Evolutionary conservation across 2,113 vertebrate species (phyloP).

Genomic region (Sinocyclocheilus anshuiensis): DNA sequence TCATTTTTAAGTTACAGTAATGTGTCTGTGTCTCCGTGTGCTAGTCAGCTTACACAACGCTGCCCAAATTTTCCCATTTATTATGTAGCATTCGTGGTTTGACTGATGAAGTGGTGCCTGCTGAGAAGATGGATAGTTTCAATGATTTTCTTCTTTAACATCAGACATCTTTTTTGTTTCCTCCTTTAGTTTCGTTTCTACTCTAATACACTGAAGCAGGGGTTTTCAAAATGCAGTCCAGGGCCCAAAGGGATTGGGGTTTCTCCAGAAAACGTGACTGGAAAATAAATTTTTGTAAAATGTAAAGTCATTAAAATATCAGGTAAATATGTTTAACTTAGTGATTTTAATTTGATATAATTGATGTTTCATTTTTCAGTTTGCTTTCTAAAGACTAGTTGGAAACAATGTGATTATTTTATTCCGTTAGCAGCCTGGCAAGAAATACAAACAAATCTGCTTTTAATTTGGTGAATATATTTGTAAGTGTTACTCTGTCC

Average conservation of each 20-base stretch:
- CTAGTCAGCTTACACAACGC: neutral
- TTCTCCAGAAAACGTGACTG: neutral
- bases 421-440: neutral
- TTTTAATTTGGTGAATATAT: neutral
- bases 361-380: neutral
- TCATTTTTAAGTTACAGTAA: conserved; percentile 63
- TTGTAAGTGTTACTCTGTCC: neutral
- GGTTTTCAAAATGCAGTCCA: neutral
- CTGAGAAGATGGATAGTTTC: conserved; percentile 16
- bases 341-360: no score
- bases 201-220: neutral
- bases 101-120: conserved; percentile 27
- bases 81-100: neutral
- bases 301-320: neutral
- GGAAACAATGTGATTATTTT: neutral
- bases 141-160: neutral
- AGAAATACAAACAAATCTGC: neutral
- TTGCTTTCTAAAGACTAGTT: neutral
- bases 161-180: neutral
- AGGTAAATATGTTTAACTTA: neutral
- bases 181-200: neutral
- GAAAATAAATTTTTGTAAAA: neutral
- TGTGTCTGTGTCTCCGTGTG: neutral
- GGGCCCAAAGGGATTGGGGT: neutral
- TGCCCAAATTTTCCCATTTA: neutral